Conservation (phyloP, 2,113 vertebrate species). For the Himantopus leucocephalus region DNA sequence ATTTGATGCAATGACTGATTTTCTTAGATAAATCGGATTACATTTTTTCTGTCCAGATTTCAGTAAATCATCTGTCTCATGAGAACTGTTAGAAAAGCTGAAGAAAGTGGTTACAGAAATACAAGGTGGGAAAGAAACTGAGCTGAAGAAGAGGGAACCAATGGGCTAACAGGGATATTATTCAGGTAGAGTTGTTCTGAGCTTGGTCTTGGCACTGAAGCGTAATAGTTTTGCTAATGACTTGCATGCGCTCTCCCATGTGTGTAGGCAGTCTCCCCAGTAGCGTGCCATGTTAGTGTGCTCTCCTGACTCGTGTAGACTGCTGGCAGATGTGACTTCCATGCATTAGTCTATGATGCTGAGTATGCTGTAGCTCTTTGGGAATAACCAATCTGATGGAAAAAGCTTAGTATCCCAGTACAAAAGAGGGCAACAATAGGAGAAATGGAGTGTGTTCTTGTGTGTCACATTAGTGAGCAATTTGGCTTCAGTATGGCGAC, state of each 20-base stretch:
- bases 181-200: neutral
- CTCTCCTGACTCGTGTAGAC: fast-evolving
- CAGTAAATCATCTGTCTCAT: neutral
- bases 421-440: neutral
- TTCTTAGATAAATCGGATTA: neutral
- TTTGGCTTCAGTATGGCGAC: neutral
- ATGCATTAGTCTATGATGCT: fast-evolving
- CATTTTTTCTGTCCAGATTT: neutral
- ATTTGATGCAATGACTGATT: neutral
- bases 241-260: neutral
- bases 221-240: neutral
- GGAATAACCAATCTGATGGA: neutral
- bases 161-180: neutral
- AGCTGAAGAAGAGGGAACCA: neutral
- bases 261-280: fast-evolving
- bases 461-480: fast-evolving
- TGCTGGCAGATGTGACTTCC: neutral
- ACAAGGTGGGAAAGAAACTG: neutral
- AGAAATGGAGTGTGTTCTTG: neutral
- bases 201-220: neutral
- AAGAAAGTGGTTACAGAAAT: neutral
- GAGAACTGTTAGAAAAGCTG: neutral
- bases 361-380: neutral
- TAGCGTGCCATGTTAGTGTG: fast-evolving
- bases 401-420: neutral